Conservation (phyloP, 2,113 vertebrate genomes). For the Capreolus pygargus region DNA sequence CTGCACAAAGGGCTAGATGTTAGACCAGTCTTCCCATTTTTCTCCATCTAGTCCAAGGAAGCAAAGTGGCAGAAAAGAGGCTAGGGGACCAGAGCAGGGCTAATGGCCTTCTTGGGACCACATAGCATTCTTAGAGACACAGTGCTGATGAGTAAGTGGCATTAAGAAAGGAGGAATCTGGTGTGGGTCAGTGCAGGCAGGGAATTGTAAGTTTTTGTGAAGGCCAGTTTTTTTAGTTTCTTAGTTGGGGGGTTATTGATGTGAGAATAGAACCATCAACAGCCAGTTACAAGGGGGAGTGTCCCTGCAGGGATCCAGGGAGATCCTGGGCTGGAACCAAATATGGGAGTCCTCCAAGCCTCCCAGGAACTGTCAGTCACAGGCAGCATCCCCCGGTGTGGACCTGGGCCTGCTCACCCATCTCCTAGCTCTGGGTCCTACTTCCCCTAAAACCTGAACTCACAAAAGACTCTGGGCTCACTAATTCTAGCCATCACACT, state of each 20-base stretch:
- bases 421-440: not conserved
- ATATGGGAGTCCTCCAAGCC: not conserved
- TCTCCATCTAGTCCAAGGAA: not conserved
- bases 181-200: not conserved
- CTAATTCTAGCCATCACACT: not conserved
- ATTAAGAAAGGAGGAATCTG: not conserved
- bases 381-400: not conserved
- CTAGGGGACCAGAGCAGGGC: not conserved
- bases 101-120: not conserved
- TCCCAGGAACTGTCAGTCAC: not conserved
- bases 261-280: not conserved
- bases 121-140: not conserved
- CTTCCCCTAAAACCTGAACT: not conserved
- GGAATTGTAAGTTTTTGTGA: not conserved
- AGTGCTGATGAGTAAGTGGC: not conserved
- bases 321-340: not conserved
- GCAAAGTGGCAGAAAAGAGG: not conserved
- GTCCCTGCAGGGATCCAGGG: not conserved
- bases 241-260: not conserved
- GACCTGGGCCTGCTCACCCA: not conserved
- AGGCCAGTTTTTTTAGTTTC: constrained; percentile 2
- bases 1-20: not conserved
- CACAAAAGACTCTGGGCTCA: not conserved
- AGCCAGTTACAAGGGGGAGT: not conserved
- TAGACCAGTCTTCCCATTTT: not conserved